phyloP scores from a whole-genome alignment of 2,113 vertebrate species.

The Tyrannus savana region DNA sequence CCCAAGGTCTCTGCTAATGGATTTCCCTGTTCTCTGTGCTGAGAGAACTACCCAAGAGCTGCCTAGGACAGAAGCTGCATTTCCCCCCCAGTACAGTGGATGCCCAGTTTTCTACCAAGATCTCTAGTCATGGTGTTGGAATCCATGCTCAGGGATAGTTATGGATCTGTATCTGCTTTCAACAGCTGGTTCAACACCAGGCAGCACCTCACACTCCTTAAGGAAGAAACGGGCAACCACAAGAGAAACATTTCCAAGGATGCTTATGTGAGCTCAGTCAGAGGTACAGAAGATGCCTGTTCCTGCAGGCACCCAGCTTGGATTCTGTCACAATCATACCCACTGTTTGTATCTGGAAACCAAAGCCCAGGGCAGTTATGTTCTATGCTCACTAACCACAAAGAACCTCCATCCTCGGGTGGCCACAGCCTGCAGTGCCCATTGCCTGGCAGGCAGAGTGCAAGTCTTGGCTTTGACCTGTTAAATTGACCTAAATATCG shows the following conservation, averaged over 20 bases:
- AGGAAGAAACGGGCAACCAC: background rate
- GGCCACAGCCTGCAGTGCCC: background rate
- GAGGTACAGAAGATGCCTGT: background rate
- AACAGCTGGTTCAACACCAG: background rate
- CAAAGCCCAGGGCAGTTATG: background rate
- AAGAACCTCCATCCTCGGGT: rapidly evolving
- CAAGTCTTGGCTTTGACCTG: background rate
- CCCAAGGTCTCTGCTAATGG: background rate
- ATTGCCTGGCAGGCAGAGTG: rapidly evolving
- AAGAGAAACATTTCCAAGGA: background rate
- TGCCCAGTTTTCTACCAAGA: background rate
- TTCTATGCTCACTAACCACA: background rate
- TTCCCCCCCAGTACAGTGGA: background rate
- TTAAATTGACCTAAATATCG: rapidly evolving
- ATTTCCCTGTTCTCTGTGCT: background rate
- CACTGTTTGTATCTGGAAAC: background rate
- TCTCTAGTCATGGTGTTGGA: background rate
- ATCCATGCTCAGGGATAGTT: background rate
- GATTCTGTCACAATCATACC: background rate
- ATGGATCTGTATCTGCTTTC: background rate
- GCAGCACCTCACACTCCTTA: background rate
- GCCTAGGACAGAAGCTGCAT: background rate
- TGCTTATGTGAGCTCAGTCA: background rate
- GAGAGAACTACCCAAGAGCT: background rate
- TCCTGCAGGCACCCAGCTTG: background rate